These are phyloP conservation scores for Selenia dentaria DNA, from an alignment of 2,888 invertebrate genomes.

Conservation along the genomic window DNA sequence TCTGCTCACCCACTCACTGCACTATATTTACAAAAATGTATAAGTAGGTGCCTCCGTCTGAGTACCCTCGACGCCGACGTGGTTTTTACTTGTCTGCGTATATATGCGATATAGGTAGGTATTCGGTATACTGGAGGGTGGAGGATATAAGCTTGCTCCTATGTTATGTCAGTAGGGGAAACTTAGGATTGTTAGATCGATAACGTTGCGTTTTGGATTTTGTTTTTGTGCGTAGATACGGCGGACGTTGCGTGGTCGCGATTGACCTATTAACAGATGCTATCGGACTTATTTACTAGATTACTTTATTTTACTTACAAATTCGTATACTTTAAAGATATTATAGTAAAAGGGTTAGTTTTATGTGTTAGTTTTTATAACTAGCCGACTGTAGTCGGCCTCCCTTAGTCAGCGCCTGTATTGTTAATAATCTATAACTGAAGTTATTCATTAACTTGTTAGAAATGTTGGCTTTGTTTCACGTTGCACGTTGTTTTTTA, in stretches of 20 bases:
- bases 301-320: conserved; percentile 1
- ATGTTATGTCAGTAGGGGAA: conserved; percentile 56
- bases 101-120: too few relatives aligned
- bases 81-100: conserved; percentile 65
- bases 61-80: conserved; percentile 75
- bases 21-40: conserved; percentile 62
- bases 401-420: too few relatives aligned
- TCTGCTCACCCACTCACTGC: conserved; percentile 81
- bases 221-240: conserved; percentile 27
- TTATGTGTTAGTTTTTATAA: too few relatives aligned
- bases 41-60: conserved; percentile 54
- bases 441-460: too few relatives aligned
- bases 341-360: background rate
- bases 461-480: too few relatives aligned
- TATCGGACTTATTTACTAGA: conserved; percentile 19
- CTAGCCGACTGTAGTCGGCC: too few relatives aligned
- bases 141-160: conserved; percentile 56
- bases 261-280: conserved; percentile 34
- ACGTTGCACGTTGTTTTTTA: too few relatives aligned
- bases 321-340: background rate
- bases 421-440: too few relatives aligned
- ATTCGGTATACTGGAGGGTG: conserved; percentile 43
- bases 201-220: conserved; percentile 40
- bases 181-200: conserved; percentile 46
- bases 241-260: conserved; percentile 28